Percentiles rank a stretch among this genome's conserved stretches.
These are phyloP conservation scores for Pygoscelis adeliae DNA, from an alignment of 2,113 vertebrate genomes.

Conservation along the genomic window DNA sequence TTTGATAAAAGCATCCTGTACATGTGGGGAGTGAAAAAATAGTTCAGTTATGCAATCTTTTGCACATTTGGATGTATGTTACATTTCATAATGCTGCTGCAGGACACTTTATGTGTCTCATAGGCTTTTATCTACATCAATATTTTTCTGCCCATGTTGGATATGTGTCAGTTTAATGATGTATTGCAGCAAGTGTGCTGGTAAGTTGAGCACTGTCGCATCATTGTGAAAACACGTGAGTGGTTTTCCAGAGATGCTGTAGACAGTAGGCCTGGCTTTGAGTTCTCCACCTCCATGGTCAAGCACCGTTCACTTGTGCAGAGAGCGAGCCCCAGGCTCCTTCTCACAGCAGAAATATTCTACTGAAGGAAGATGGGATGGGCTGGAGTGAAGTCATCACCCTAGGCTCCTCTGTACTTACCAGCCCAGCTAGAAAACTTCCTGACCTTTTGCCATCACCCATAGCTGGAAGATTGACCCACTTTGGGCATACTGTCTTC, in stretches of 20 bases:
- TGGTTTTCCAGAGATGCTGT: background rate
- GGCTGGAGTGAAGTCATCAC: background rate
- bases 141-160: background rate
- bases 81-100: background rate
- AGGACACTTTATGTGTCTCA: background rate
- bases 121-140: background rate
- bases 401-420: background rate
- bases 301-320: background rate
- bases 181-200: background rate
- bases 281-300: background rate
- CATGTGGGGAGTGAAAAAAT: background rate
- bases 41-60: background rate
- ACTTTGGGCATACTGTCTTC: background rate
- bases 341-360: background rate
- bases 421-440: background rate
- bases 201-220: background rate
- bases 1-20: constrained; percentile 2
- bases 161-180: background rate
- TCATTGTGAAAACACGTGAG: background rate
- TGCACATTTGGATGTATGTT: background rate
- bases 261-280: background rate
- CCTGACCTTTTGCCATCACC: background rate
- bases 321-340: accelerated
- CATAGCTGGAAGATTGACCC: background rate
- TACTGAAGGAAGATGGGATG: background rate